These are phyloP conservation scores for Copidosoma floridanum DNA, from an alignment of 1,140 invertebrate genomes.

Conservation along the genomic window DNA sequence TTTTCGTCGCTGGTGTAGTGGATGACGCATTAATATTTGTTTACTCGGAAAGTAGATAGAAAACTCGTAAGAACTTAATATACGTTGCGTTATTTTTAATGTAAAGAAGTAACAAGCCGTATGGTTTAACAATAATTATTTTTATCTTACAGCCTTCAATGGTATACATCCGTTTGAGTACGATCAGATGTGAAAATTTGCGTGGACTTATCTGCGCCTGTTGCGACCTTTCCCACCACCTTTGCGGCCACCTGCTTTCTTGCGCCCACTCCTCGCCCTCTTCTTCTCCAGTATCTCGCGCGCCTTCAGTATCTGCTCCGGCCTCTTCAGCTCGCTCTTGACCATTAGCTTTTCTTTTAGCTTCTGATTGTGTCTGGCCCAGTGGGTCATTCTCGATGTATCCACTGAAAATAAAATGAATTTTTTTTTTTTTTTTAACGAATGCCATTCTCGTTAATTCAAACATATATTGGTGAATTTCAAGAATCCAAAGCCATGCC, in stretches of 20 bases:
- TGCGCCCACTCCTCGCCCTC: constrained; percentile 48
- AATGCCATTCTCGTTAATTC: not conserved
- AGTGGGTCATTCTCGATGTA: constrained; percentile 57
- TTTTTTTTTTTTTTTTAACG: no score
- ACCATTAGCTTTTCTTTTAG: constrained; percentile 53
- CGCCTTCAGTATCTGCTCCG: constrained; percentile 71
- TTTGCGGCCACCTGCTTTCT: constrained; percentile 40
- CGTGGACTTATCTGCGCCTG: constrained; percentile 31
- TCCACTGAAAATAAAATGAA: constrained; percentile 35
- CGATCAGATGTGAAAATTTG: no score
- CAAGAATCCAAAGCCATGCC: no score
- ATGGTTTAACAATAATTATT: no score
- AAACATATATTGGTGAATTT: not conserved
- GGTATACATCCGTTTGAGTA: no score
- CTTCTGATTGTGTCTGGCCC: constrained; percentile 65
- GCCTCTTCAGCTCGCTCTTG: constrained; percentile 63
- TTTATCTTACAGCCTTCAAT: no score
- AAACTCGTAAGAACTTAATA: no score
- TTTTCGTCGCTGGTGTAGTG: no score
- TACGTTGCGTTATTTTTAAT: no score
- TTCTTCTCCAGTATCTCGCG: constrained; percentile 61
- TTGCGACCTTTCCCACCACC: constrained; percentile 35
- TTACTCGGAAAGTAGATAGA: no score
- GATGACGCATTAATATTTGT: no score
- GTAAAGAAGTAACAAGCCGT: no score